Base-by-base conservation (phyloP, 1,140 invertebrate species). In the Antheraea pernyi region DNA sequence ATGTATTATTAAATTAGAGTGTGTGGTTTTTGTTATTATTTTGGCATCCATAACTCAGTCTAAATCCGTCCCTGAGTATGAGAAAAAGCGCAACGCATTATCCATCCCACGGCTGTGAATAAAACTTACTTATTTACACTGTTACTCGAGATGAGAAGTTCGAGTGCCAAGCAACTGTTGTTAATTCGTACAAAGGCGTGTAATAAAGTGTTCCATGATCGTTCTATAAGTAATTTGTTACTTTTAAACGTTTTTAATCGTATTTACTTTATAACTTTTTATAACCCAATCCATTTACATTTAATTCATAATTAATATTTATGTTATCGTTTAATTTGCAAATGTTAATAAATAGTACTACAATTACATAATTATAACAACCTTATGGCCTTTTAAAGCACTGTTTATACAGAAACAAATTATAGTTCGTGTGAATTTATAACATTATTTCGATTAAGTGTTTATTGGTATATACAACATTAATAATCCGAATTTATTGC, bases 81-180 rank as follows among this genome's bases (percentile, higher is more conserved):
- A 59, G 67, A 66, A 53, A 68, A 59, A 68, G 58, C 37, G 48
- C 48, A 67, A 11, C 53, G 30, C 53, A 39, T 68, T 62, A 62
- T 63, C 60, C 59, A 69, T 69, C 68, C 68, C 68, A 69, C 68
- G 68, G 22, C 59, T 46, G 59, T 19, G 30, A 58, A 59, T 36
- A 39, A 64, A 67, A 65, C 60, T 63, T 68, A 72, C 70, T 61
- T 65, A 48, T 72, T 65, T 72, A 69, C 61, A 69, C 68, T 64
- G 68, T 69, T 69, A 69, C 30, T 48, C 42, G 60, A 63, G 68
- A 69, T 69, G 68, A 69, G 59, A 69, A 48, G 22, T 53, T 39
- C 18, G 68, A 64, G 62, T 36, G 42, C 48, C n/a, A 59, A 67
- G 11, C 16, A 67, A 16, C 18, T 64, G 13, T 53, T 13, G 46